These are phyloP conservation scores for Poeciliopsis prolifica DNA, from an alignment of 2,113 vertebrate genomes.

Conservation along the genomic window DNA sequence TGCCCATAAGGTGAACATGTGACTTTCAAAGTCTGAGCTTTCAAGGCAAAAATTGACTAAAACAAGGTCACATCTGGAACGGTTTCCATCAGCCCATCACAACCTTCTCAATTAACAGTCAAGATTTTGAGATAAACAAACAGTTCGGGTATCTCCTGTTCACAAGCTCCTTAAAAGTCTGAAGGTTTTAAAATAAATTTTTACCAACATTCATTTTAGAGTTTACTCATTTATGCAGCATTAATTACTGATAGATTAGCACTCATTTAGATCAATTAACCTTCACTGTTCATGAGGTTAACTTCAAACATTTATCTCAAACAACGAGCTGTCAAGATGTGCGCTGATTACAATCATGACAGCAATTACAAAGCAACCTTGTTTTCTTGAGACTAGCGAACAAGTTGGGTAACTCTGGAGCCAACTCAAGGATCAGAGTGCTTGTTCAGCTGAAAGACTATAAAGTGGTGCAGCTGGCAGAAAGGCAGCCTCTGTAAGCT, in stretches of 20 bases:
- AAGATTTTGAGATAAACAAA: constrained; percentile 60
- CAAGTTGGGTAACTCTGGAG: constrained; percentile 16
- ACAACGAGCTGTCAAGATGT: constrained; percentile 9
- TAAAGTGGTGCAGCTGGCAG: constrained; percentile 47
- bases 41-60: constrained; percentile 46
- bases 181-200: constrained; percentile 12
- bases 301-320: constrained; percentile 29
- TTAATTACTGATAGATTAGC: constrained; percentile 26
- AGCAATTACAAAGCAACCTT: constrained; percentile 27
- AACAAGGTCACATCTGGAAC: constrained; percentile 57
- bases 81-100: constrained; percentile 50
- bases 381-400: constrained; percentile 26
- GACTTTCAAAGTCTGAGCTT: constrained; percentile 42
- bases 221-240: constrained; percentile 14
- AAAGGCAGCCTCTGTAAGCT: constrained; percentile 33
- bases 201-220: constrained; percentile 11
- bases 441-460: constrained; percentile 45
- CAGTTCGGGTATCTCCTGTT: constrained; percentile 32
- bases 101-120: constrained; percentile 65
- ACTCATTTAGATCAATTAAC: constrained; percentile 40
- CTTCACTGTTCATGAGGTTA: constrained; percentile 35
- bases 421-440: constrained; percentile 25
- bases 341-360: constrained; percentile 14
- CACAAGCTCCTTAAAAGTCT: constrained; percentile 35
- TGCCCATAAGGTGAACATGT: background rate